Base-by-base conservation (phyloP, 1,140 invertebrate genomes). In the Drosophila nigrodunni region DNA sequence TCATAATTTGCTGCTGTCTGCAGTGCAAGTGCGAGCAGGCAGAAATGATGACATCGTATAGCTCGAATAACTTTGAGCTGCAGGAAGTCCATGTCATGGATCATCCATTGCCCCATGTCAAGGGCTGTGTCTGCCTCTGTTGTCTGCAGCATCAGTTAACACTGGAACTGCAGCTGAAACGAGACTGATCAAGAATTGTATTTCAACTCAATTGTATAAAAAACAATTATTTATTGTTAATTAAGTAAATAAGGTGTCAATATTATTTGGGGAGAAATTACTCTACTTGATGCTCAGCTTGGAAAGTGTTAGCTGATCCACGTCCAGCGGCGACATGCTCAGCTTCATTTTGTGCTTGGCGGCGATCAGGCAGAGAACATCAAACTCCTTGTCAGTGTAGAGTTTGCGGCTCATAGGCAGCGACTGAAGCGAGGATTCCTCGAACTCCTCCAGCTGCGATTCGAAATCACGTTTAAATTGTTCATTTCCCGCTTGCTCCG, bases 141-240 rank as follows among this genome's bases (percentile, higher is more conserved):
- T 86, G 82, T 9, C 65, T 86, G 9, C 82, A 86, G 34, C 78
- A 71, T 6, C 75, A 86, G 37, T 8, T 81, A 7, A 34, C 68
- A 21, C 50, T 64, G n/a, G 82, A 86, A 5, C 2, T 86, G 1
- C 46, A 76, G n/a, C 55, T 41, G 2, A 79, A 58, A 64, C 64
- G 37, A 39, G 18, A 49, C 9, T 21, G 65, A 41, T 66, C 59
- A 60, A 54, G 34, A 6, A 9, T 21, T 9, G 10, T 34, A 69
- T n/a, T 49, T 15, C 15, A 57, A 60, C 8, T 21, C 13, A 39
- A 43, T 37, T 15, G 58, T 77, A 30, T 58, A 77, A 11, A 59
- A 30, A 30, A 30, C 25, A 30, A 18, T 68, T 30, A 7, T 15
- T 49, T 11, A 15, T 37, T 41, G 9, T 4, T 41, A 41, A 41